Evolutionary conservation across 2,888 invertebrate species (phyloP), one percentile per base, ranked within the genome.

Genomic region (Caenorhabditis plicata): DNA sequence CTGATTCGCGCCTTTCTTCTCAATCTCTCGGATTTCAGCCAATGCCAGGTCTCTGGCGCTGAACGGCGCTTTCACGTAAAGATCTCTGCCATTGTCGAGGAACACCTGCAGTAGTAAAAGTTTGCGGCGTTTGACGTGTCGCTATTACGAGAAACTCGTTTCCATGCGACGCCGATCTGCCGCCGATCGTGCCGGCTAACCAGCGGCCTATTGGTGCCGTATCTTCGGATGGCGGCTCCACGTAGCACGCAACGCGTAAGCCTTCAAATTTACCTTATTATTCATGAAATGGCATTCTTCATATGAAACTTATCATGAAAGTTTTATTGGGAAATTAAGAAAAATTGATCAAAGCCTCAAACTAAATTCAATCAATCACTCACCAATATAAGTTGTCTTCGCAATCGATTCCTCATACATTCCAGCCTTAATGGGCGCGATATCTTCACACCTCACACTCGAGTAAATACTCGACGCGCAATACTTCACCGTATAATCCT

Each of bases 61-160:
- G 3, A 7, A 4, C 11, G 61, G 56, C 4, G 49, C 44, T 17
- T 17, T 20, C 27, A 53, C 48, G 31, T 65, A 67, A 1, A 23
- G n/a, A 27, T 70, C 70, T 23, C 26, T 33, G 17, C 52, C 55
- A 13, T 55, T 40, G 29, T 70, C 70, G 23, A 68, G 48, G 42
- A 65, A 67, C 2, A 69, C 56, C 53, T 53, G 39, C 29, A 43
- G 13, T 7, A 29, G 29, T n/a, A n/a, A n/a, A n/a, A n/a, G n/a
- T n/a, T n/a, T n/a, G n/a, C n/a, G n/a, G n/a, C n/a, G n/a, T n/a
- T n/a, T 25, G 5, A 20, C 9, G 25, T 17, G n/a, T 4, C 39
- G 43, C n/a, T n/a, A n/a, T 36, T n/a, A 36, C 45, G 7, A 45
- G 15, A 35, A 45, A 45, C 19, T 36, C 19, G 19, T 26, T 15